phyloP scores from a whole-genome alignment of 2,888 invertebrate species.

The Troides helena region DNA sequence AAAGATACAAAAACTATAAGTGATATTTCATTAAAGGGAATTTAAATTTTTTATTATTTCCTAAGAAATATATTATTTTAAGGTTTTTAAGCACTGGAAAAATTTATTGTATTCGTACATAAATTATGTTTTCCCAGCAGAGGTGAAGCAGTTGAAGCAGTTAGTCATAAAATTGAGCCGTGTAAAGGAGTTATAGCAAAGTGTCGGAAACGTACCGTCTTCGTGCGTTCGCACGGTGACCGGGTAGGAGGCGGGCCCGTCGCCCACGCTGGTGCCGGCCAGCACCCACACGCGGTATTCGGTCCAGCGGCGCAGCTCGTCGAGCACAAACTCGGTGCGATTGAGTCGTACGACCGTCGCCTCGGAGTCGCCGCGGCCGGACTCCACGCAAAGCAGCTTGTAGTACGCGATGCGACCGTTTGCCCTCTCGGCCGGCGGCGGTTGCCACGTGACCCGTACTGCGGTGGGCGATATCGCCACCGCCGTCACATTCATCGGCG shows the following conservation, averaged over 20 bases:
- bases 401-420: constrained; percentile 97
- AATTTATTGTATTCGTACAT: no score
- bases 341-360: constrained; percentile 90
- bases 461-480: constrained; percentile 93
- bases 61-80: no score
- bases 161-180: constrained; percentile 50
- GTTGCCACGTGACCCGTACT: constrained; percentile 94
- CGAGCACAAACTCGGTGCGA: constrained; percentile 89
- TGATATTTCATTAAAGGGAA: no score
- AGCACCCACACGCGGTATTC: constrained; percentile 98
- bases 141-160: background rate
- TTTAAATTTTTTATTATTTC: no score
- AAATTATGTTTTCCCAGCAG: no score
- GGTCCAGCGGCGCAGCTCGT: constrained; percentile 96
- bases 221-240: constrained; percentile 96
- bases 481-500: constrained; percentile 96
- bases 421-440: constrained; percentile 93
- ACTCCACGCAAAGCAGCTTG: constrained; percentile 94
- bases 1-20: no score
- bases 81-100: no score
- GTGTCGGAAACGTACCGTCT: constrained; percentile 93
- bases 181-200: background rate
- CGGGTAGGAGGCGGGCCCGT: constrained; percentile 95
- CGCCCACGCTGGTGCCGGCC: constrained; percentile 97
- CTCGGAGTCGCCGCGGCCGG: constrained; percentile 91